Percentiles rank a stretch among this genome's conserved stretches.
Evolutionary conservation across 2,113 vertebrate species (phyloP).

Genomic region (Entomyzon cyanotis): DNA sequence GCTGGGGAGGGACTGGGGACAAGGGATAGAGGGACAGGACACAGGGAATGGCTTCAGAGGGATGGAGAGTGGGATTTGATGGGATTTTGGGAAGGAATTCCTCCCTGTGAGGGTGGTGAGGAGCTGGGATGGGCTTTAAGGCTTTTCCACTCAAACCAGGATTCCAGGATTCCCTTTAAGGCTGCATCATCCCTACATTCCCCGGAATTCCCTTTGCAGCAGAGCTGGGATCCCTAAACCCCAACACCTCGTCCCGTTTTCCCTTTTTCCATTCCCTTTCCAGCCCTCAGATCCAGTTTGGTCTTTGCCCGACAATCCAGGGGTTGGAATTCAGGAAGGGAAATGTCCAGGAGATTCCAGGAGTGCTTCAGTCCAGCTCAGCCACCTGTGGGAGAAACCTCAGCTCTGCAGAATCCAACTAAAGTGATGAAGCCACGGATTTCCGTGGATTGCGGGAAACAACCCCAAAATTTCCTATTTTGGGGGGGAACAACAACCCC

Average conservation of each 20-base stretch:
- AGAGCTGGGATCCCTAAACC: neutral
- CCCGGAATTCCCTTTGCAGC: neutral
- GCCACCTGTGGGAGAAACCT: neutral
- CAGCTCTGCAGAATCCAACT: accelerated
- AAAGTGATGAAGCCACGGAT: neutral
- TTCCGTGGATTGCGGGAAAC: neutral
- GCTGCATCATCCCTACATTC: neutral
- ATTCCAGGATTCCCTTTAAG: neutral
- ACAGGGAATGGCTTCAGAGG: neutral
- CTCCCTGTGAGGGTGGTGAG: neutral
- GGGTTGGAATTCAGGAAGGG: neutral
- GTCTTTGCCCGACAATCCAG: neutral
- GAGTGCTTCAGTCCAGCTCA: neutral
- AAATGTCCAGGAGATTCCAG: neutral
- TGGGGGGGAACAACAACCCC: too few relatives aligned
- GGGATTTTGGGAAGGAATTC: neutral
- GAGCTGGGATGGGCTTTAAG: neutral
- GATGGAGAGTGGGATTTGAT: neutral
- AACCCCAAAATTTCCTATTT: too few relatives aligned
- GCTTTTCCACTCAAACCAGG: neutral
- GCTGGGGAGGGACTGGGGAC: neutral
- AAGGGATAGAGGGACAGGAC: neutral
- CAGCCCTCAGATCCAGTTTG: neutral
- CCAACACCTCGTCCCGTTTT: neutral
- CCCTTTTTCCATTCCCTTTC: neutral